Evolutionary conservation across 2,797 vertebrate genomes (phyloP).

Genomic region (Linurgus olivaceus): DNA sequence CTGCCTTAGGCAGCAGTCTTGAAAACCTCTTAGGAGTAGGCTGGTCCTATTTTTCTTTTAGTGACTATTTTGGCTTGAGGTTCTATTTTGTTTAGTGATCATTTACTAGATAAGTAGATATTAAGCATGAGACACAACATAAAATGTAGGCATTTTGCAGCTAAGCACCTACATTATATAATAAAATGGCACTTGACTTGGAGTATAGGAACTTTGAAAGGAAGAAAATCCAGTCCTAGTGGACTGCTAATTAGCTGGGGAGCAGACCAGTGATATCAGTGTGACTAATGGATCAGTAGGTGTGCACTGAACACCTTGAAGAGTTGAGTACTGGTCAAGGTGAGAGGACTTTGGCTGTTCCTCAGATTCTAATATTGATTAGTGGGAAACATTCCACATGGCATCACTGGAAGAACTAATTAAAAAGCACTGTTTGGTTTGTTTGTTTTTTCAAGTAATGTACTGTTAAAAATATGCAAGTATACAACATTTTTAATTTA

Average conservation of each 20-base stretch:
- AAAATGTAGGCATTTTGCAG: neutral
- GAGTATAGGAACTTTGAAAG: neutral
- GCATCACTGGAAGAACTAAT: neutral
- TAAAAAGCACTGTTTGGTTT: neutral
- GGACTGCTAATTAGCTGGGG: neutral
- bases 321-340: neutral
- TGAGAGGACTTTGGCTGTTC: neutral
- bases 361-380: neutral
- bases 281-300: neutral
- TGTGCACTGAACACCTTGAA: neutral
- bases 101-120: neutral
- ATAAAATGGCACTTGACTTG: neutral
- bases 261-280: neutral
- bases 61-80: neutral
- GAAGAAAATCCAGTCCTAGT: neutral
- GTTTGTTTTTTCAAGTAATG: neutral
- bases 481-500: neutral
- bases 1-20: neutral
- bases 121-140: neutral
- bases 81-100: neutral
- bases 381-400: neutral
- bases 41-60: neutral
- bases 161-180: neutral
- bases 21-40: neutral
- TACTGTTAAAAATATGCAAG: neutral